Percentiles rank a stretch among this genome's conserved stretches.
Conservation (phyloP, 2,888 invertebrate genomes). For the Chloromyia formosa region DNA sequence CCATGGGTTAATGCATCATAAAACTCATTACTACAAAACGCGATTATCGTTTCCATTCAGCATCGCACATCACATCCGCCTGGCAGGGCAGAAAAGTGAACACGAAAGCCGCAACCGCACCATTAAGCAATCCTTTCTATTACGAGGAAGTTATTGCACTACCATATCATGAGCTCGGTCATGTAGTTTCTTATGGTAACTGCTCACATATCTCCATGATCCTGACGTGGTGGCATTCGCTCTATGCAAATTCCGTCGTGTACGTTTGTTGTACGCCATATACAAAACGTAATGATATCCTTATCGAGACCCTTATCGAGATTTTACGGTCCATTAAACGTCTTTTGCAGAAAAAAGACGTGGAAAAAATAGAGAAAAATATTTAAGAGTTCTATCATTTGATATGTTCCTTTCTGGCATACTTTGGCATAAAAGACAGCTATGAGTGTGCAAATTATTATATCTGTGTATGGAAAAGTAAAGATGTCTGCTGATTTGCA, state of each 20-base stretch:
- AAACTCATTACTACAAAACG: slow-evolving; percentile 25
- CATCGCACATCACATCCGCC: slow-evolving; percentile 1
- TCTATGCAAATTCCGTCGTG: slow-evolving; percentile 22
- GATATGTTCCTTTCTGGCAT: neutral
- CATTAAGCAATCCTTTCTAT: slow-evolving; percentile 34
- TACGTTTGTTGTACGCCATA: slow-evolving; percentile 2
- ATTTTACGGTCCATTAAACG: slow-evolving; percentile 40
- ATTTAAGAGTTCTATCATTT: slow-evolving; percentile 33
- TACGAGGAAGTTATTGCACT: neutral
- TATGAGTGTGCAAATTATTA: slow-evolving; percentile 12
- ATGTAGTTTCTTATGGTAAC: neutral
- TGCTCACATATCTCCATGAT: too few relatives aligned
- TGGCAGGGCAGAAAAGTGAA: too few relatives aligned
- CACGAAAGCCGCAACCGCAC: neutral
- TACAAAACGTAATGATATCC: slow-evolving; percentile 5
- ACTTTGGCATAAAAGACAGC: neutral
- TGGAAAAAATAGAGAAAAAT: neutral
- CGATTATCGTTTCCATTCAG: slow-evolving; percentile 8
- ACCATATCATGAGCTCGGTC: neutral
- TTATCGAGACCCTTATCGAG: slow-evolving; percentile 29
- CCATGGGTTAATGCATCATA: slow-evolving; percentile 27
- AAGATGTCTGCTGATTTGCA: slow-evolving; percentile 39
- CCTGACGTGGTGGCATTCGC: neutral
- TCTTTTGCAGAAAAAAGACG: slow-evolving; percentile 2
- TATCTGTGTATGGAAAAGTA: neutral